Evolutionary conservation across 2,113 vertebrate species (phyloP).

Genomic region (Tragelaphus buxtoni): DNA sequence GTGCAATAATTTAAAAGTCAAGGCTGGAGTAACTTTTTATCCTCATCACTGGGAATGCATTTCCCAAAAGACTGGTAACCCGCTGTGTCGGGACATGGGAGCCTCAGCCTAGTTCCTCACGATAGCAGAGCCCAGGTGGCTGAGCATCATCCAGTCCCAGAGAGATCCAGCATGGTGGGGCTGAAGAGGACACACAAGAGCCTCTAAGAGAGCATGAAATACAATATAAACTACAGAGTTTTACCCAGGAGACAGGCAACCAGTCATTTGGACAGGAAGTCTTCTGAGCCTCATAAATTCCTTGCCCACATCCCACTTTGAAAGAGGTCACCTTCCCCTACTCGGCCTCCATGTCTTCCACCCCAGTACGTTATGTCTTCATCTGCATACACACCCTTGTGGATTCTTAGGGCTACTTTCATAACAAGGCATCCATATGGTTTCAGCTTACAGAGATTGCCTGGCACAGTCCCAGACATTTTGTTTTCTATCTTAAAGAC

Average conservation of each 20-base stretch:
- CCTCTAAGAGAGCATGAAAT: not conserved
- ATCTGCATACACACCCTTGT: too few relatives aligned
- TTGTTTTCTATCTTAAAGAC: not conserved
- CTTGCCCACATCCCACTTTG: not conserved
- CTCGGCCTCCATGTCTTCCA: not conserved
- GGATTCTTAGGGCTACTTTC: not conserved
- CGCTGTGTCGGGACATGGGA: not conserved
- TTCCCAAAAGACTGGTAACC: not conserved
- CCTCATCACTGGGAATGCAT: not conserved
- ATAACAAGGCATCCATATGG: constrained; percentile 6
- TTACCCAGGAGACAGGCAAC: not conserved
- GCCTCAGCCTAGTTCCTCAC: not conserved
- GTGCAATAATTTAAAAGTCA: not conserved
- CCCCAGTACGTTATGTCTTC: not conserved
- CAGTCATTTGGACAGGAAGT: not conserved
- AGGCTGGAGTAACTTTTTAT: too few relatives aligned
- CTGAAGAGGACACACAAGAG: not conserved
- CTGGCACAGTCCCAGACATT: not conserved
- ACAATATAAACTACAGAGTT: not conserved
- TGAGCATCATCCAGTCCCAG: not conserved
- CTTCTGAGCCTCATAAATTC: not conserved
- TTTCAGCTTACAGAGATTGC: constrained; percentile 49
- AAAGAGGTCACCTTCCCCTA: not conserved
- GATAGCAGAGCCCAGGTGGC: not conserved
- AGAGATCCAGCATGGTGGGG: not conserved